phyloP scores from a whole-genome alignment of 2,113 vertebrate species.

The Chloebia gouldiae region DNA sequence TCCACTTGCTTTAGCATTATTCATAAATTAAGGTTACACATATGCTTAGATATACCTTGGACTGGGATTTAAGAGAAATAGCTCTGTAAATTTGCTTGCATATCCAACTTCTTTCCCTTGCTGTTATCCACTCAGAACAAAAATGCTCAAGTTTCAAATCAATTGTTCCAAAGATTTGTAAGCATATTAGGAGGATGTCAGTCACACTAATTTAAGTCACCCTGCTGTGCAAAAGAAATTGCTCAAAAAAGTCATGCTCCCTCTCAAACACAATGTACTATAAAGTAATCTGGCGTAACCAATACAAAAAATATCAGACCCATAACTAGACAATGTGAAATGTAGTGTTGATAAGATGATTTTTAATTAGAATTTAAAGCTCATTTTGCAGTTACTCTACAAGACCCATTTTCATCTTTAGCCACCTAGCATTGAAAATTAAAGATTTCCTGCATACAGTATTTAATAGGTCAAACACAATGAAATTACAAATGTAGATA shows the following conservation, averaged over 20 bases:
- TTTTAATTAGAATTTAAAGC: constrained; percentile 39
- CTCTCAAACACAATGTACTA: neutral
- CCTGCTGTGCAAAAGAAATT: constrained; percentile 17
- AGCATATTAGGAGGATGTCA: neutral
- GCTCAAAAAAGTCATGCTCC: neutral
- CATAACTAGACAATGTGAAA: constrained; percentile 8
- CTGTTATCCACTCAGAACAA: neutral
- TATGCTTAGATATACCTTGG: neutral
- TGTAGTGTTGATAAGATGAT: neutral
- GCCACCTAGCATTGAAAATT: neutral
- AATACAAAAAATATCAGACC: constrained; percentile 32
- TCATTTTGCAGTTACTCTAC: neutral
- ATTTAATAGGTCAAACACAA: constrained; percentile 22
- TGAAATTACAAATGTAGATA: neutral
- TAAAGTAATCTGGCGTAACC: neutral
- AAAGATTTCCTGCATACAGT: neutral
- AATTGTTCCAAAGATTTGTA: constrained; percentile 13
- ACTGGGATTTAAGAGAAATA: neutral
- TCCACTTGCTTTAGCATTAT: neutral
- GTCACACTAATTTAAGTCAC: constrained; percentile 5
- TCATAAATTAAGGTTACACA: neutral
- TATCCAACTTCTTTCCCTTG: neutral
- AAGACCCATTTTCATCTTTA: neutral
- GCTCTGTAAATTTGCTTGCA: neutral
- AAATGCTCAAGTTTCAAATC: constrained; percentile 1